Conservation (phyloP, 2,113 vertebrate species). For the Syngnathus scovelli region DNA sequence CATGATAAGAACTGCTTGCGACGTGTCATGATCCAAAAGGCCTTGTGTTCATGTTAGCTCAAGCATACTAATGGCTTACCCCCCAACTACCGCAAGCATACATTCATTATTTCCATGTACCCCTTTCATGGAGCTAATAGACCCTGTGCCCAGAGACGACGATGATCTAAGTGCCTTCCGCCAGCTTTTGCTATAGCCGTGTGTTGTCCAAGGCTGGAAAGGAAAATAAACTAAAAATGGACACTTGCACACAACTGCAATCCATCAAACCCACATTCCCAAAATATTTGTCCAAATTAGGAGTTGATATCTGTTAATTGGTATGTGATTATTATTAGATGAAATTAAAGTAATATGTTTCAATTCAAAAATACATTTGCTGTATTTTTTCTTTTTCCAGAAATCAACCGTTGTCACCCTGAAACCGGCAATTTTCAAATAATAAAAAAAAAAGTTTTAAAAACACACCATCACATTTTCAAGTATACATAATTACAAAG, state of each 20-base stretch:
- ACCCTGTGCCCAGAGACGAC: slow-evolving; percentile 76
- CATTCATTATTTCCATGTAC: slow-evolving; percentile 90
- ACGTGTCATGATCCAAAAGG: slow-evolving; percentile 93
- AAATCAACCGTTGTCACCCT: too few species aligned
- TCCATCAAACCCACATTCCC: background rate
- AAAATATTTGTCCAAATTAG: background rate
- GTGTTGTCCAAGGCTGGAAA: slow-evolving; percentile 27
- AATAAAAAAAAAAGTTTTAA: too few species aligned
- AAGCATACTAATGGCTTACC: slow-evolving; percentile 90
- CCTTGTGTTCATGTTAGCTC: slow-evolving; percentile 90
- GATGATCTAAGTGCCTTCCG: slow-evolving; percentile 61
- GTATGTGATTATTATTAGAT: background rate
- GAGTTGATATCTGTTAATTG: background rate
- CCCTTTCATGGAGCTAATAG: slow-evolving; percentile 93
- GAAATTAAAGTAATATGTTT: background rate
- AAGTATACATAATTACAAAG: too few species aligned
- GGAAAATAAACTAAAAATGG: slow-evolving; percentile 1
- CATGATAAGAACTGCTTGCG: slow-evolving; percentile 92
- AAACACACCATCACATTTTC: too few species aligned
- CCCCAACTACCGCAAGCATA: slow-evolving; percentile 47
- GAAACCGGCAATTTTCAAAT: too few species aligned
- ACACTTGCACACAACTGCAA: background rate
- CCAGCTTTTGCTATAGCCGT: slow-evolving; percentile 29
- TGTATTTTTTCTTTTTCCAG: too few species aligned
- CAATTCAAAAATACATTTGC: background rate